Base-by-base conservation (phyloP, 2,797 vertebrate species). In the Acrossocheilus wenchowensis region DNA sequence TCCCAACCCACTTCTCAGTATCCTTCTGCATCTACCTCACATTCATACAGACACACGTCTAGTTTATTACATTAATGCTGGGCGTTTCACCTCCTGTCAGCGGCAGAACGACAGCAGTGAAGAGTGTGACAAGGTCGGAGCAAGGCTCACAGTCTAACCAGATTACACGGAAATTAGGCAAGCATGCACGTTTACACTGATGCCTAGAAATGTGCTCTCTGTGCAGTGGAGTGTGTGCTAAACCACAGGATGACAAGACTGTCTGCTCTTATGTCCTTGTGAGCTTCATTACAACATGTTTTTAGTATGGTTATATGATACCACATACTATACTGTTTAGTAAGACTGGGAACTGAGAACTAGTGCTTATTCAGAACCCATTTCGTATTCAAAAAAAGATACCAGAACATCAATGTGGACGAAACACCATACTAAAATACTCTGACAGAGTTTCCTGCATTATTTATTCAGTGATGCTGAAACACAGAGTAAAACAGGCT, bases 41-140 rank as follows among this genome's bases (percentile, higher is more conserved):
- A 87, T 34, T 74, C 62, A 54, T 84, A 87, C 81, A 84, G 74
- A 85, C 66, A 17, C 77, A 45, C 68, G 71, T 69, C 45, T 57
- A 62, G 48, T 84, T 87, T 87, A 91, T 91, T 89, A 84, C 86
- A 87, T 90, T 87, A 91, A 66, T 72, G 54, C 88, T 45, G 36
- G 75, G 26, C 82, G n/a, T 78, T 78, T 86, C 85, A 86, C 83
- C 80, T 80, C 82, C 87, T 82, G 83, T 87, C 89, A 88, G 89
- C 17, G n/a, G 72, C 64, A 34, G 84, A 89, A 85, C 60, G 83
- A 87, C 86, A 82, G 71, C 79, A 85, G 82, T 41, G 86, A 88
- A 69, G 83, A 87, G 81, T 50, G 78, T 57, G 88, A 91, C 88
- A 88, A 90, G 90, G 89, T 90, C 85, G 60, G 83, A 66, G 69